These are phyloP conservation scores for Raphicerus campestris DNA, from an alignment of 2,113 vertebrate genomes.

Conservation along the genomic window DNA sequence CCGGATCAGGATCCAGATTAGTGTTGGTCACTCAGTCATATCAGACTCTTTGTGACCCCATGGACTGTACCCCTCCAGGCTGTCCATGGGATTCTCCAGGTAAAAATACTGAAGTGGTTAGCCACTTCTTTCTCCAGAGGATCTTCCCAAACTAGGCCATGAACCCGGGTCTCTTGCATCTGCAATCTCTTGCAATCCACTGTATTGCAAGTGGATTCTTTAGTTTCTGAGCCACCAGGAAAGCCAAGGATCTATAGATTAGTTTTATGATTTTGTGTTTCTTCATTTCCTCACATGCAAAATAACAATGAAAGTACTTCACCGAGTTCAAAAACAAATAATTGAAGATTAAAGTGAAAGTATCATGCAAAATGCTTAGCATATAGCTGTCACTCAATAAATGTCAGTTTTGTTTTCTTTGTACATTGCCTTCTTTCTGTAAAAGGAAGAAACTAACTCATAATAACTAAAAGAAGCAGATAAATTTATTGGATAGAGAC, in stretches of 20 bases:
- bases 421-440: neutral
- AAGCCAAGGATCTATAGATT: neutral
- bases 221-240: neutral
- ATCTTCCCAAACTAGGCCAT: neutral
- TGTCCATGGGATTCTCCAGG: neutral
- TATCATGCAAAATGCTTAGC: neutral
- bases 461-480: neutral
- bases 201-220: rapidly evolving
- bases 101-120: neutral
- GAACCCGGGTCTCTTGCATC: neutral
- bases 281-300: neutral
- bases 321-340: neutral
- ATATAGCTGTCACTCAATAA: neutral
- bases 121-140: neutral
- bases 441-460: neutral
- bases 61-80: neutral
- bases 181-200: neutral
- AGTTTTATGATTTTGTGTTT: neutral
- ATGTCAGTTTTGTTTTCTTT: neutral
- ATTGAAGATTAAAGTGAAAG: neutral
- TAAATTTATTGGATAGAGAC: neutral
- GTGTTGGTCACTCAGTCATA: neutral
- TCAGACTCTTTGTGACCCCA: neutral
- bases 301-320: neutral
- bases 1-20: neutral